Conservation (phyloP, 2,888 invertebrate genomes). For the Himalopsyche japonica region DNA sequence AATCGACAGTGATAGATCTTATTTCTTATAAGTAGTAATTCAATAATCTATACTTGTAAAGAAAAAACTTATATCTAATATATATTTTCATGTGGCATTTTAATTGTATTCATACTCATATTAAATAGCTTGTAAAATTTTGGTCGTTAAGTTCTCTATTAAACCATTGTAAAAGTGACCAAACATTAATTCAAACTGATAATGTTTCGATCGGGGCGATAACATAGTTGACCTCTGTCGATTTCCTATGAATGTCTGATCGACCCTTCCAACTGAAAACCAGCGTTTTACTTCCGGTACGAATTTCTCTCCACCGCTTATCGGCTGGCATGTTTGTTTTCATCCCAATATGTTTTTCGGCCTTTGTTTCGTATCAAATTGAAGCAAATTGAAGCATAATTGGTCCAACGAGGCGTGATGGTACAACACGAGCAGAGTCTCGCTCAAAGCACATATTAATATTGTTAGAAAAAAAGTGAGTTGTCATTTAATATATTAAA, state of each 20-base stretch:
- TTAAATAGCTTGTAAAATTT: too few relatives aligned
- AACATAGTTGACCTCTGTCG: not conserved
- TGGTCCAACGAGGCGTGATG: not conserved
- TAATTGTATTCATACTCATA: too few relatives aligned
- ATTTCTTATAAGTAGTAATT: too few relatives aligned
- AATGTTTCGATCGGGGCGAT: not conserved
- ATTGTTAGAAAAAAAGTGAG: too few relatives aligned
- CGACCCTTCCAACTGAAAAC: not conserved
- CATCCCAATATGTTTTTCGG: not conserved
- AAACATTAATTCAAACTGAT: not conserved
- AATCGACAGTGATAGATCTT: too few relatives aligned
- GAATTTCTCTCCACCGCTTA: not conserved
- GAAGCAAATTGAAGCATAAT: conserved; percentile 8
- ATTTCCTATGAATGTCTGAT: not conserved
- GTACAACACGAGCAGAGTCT: not conserved
- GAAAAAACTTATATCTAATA: too few relatives aligned
- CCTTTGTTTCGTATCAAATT: conserved; percentile 6
- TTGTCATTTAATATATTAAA: too few relatives aligned
- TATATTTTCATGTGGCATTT: too few relatives aligned
- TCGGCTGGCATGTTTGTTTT: not conserved
- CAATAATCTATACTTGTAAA: too few relatives aligned
- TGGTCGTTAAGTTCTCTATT: too few relatives aligned
- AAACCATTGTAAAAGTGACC: too few relatives aligned
- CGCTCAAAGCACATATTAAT: not conserved
- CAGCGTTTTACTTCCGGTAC: not conserved